Evolutionary conservation across 2,113 vertebrate genomes (phyloP).

Genomic region (Pangasianodon hypophthalmus): DNA sequence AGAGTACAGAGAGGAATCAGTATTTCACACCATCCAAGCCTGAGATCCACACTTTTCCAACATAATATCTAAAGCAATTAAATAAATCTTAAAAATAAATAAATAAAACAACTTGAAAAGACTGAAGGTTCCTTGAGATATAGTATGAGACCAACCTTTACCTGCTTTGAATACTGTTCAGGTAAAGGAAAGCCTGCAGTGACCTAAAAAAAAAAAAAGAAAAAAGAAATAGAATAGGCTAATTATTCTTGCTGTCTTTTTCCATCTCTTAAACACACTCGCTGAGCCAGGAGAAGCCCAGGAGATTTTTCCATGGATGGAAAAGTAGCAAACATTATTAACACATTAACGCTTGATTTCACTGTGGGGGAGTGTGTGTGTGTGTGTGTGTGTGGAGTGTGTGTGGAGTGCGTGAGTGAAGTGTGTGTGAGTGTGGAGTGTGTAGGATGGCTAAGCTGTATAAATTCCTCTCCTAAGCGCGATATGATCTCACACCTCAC

Average conservation of each 20-base stretch:
- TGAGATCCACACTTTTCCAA: neutral
- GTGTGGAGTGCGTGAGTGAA: neutral
- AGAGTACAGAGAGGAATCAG: neutral
- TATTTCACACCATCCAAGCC: neutral
- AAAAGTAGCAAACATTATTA: conserved; percentile 12
- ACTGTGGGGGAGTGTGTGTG: neutral
- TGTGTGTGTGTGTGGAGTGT: neutral
- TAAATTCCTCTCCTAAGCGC: neutral
- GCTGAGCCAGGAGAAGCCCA: neutral
- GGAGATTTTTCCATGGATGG: neutral
- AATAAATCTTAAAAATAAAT: neutral
- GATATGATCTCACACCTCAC: neutral
- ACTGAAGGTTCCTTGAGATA: neutral
- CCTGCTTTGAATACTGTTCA: conserved; percentile 79
- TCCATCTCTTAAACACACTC: neutral
- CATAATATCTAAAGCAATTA: neutral
- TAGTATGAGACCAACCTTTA: conserved; percentile 51
- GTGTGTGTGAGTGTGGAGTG: neutral
- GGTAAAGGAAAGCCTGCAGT: conserved; percentile 79
- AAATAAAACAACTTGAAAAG: no score
- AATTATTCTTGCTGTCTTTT: neutral
- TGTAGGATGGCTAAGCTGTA: neutral
- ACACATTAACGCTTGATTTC: neutral
- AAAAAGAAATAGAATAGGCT: neutral
- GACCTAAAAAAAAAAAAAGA: conserved; percentile 65